Evolutionary conservation across 2,113 vertebrate species (phyloP).

Genomic region (Acanthochromis polyacanthus): DNA sequence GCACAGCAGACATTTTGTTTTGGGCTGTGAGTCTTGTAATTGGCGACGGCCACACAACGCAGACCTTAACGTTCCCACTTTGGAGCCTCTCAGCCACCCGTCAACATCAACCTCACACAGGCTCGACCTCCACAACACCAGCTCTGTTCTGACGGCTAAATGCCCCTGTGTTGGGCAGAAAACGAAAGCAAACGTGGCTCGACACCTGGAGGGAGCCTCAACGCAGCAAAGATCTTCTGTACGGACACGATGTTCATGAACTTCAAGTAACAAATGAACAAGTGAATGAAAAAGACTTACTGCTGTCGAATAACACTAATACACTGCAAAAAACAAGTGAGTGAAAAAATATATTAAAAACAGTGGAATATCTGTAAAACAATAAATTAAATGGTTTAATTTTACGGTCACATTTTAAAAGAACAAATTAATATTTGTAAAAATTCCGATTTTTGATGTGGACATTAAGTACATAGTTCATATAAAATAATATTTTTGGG

Average conservation of each 20-base stretch:
- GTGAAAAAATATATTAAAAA: too few relatives aligned
- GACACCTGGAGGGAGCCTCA: constrained; percentile 55
- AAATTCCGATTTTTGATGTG: too few relatives aligned
- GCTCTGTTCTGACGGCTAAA: constrained; percentile 67
- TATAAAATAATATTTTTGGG: too few relatives aligned
- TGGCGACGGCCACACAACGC: constrained; percentile 74
- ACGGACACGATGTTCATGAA: not conserved
- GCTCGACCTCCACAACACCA: constrained; percentile 59
- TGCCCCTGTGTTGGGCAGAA: constrained; percentile 41
- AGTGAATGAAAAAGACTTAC: not conserved
- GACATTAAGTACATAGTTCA: too few relatives aligned
- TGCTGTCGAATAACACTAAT: too few relatives aligned
- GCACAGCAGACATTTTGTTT: constrained; percentile 80
- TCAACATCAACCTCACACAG: constrained; percentile 75
- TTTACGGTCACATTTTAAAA: too few relatives aligned
- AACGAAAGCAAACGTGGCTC: not conserved
- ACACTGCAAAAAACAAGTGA: too few relatives aligned
- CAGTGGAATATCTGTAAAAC: too few relatives aligned
- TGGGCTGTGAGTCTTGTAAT: constrained; percentile 59
- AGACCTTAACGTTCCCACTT: constrained; percentile 74
- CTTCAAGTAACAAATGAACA: not conserved
- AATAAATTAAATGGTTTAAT: too few relatives aligned
- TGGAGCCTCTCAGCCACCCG: constrained; percentile 74
- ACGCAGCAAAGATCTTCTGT: constrained; percentile 21
- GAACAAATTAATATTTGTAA: too few relatives aligned